These are phyloP conservation scores for Danio jaintianensis DNA, from an alignment of 2,797 vertebrate species.

Conservation along the genomic window DNA sequence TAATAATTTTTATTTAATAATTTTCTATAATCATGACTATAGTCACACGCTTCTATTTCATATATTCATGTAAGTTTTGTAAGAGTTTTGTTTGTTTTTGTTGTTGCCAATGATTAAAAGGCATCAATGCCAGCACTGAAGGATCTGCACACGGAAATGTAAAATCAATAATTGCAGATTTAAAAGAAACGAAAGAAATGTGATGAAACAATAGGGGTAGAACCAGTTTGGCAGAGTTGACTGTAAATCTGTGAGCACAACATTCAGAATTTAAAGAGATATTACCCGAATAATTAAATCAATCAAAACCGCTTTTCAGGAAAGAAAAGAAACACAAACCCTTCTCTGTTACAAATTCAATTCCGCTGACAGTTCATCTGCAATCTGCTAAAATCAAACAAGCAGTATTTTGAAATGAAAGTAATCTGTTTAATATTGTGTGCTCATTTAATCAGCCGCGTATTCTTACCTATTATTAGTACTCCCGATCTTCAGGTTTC, in stretches of 20 bases:
- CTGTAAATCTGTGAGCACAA: not conserved
- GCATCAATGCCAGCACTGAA: not conserved
- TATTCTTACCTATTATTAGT: constrained; percentile 11
- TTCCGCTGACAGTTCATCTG: not conserved
- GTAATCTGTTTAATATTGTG: not conserved
- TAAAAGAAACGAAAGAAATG: not conserved
- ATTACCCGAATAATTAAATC: not conserved
- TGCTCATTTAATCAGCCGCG: not conserved
- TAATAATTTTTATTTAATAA: too few species aligned
- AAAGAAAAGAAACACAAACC: not conserved
- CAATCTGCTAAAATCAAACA: not conserved
- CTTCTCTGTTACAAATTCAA: not conserved
- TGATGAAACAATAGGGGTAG: not conserved
- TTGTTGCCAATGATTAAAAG: not conserved
- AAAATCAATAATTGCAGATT: not conserved
- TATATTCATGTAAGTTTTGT: too few species aligned
- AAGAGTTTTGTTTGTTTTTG: too few species aligned
- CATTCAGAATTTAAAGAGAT: too few species aligned
- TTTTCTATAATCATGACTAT: too few species aligned
- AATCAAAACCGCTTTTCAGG: not conserved
- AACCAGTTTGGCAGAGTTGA: constrained; percentile 16
- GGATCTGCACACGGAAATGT: not conserved
- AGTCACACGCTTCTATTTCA: too few species aligned
- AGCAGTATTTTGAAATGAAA: not conserved
- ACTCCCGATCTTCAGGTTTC: not conserved